These are phyloP conservation scores for Drosophila sturtevanti DNA, from an alignment of 1,140 invertebrate species.

Conservation along the genomic window DNA sequence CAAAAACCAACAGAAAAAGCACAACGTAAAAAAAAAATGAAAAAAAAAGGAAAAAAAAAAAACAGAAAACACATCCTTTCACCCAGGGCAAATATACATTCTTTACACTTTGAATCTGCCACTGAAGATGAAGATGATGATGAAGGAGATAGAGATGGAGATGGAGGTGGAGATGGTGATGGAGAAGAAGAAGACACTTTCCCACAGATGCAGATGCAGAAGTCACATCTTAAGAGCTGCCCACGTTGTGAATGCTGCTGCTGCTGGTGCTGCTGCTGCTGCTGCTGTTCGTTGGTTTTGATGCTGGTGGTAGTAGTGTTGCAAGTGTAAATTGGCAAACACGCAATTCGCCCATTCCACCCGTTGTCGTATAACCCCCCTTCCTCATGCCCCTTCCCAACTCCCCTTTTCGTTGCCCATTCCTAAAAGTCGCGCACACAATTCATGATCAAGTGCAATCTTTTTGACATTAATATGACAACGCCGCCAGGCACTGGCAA, in stretches of 20 bases:
- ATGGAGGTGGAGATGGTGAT: neutral
- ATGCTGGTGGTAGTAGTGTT: conserved; percentile 13
- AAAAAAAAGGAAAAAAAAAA: neutral
- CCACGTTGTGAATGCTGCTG: conserved; percentile 37
- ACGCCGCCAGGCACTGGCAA: conserved; percentile 34
- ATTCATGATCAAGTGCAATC: conserved; percentile 81
- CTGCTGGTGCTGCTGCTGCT: neutral
- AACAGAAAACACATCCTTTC: conserved; percentile 44
- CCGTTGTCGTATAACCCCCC: conserved; percentile 18
- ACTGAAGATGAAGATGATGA: neutral
- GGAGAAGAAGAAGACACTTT: conserved; percentile 25
- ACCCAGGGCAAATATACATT: conserved; percentile 23
- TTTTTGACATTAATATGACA: conserved; percentile 81
- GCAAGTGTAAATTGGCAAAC: conserved; percentile 69
- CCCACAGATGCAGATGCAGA: conserved; percentile 36
- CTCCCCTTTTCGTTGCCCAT: conserved; percentile 10
- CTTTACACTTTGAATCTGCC: conserved; percentile 7
- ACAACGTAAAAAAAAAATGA: neutral
- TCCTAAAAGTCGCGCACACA: conserved; percentile 36
- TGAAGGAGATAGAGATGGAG: neutral
- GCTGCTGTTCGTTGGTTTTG: neutral
- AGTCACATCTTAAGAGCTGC: conserved; percentile 29
- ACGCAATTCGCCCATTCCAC: conserved; percentile 36
- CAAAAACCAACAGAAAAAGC: neutral
- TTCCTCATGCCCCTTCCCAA: conserved; percentile 15